Base-by-base conservation (phyloP, 1,140 invertebrate genomes). In the Homarus americanus region DNA sequence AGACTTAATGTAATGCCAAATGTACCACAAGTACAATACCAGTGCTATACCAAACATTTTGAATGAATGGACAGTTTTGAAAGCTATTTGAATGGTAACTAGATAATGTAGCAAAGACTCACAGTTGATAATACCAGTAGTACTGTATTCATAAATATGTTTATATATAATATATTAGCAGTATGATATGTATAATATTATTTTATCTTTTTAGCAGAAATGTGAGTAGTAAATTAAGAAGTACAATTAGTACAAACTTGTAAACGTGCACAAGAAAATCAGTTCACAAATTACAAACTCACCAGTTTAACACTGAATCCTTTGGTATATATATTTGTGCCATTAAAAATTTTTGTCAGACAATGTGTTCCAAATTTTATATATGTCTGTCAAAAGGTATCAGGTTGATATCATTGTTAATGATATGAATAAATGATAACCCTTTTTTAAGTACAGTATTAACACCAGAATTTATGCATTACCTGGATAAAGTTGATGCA, bases 11-110 rank as follows among this genome's bases (percentile, higher is more conserved):
- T 69, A 34, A 82, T 82, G 79, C 79, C 79, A 82, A 63, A 32
- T 69, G 63, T 69, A 32, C n/a, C 69, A 66, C 40, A 73, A 84
- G 66, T 84, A 84, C 82, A 84, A 84, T 72, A 84, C 36, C 82
- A 73, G 82, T 84, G 82, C 63, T 84, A 63, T 72, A 84, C 63
- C 82, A 69, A 84, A 84, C 34, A 79, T 17, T 44, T 44, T 79
- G 76, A 28, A 40, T 79, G 76, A 79, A 69, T 69, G 63, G n/a
- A 79, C 32, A 49, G n/a, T 79, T 24, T 10, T 41, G 72, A 44
- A 79, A 41, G 20, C 36, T 24, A 32, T 28, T 15, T 79, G 76
- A 44, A 44, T 79, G 76, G 20, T 49, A 79, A 5, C n/a, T 24
- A 10, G 17, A 32, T 32, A 63, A 0, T 63, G 58, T 58, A 58